Base-by-base conservation (phyloP, 2,113 vertebrate genomes). In the Egretta garzetta region DNA sequence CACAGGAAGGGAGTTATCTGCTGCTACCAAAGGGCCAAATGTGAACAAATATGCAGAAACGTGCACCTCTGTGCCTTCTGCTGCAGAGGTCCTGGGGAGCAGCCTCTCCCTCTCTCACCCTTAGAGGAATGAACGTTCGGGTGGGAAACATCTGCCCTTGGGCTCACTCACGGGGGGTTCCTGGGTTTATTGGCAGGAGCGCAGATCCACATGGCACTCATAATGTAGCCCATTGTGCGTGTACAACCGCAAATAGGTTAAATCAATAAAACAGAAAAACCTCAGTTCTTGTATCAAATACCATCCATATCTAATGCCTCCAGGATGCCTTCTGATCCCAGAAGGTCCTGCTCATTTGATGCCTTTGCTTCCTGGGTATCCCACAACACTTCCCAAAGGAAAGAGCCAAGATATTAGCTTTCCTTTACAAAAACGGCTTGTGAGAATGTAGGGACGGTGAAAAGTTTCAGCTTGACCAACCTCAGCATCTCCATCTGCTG, bases 221-320 rank as follows among this genome's bases (percentile, higher is more conserved):
- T 77, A 96, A 93, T 88, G 95, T 33, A 88, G 91, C 74, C 94
- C 94, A 74, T 95, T 96, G 96, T 97, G 95, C 10, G 4, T 7
- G 58, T 71, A 21, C 14, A 30, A 53, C 84, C 94, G 19, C 89
- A 43, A 12, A 66, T 7, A 33, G 91, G 95, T 90, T 89, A 72
- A 80, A 91, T 90, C 93, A 86, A 71, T 35, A 90, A 83, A 76
- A 10, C 53, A 50, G 93, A 53, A 19, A 94, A 60, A 71, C 37
- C 92, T 97, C 95, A 93, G 93, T 83, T 86, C 95, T 70, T 76
- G 93, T 95, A 97, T 97, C 89, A 24, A 93, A 96, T 97, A 18
- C 93, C 96, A 96, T 35, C 94, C 97, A 97, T 97, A 33, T 80
- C 97, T 97, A 97, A 97, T 97, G 93, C 23, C 93, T 97, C 94